These are phyloP conservation scores for Amphiduros pacificus DNA, from an alignment of 2,888 invertebrate species.

Conservation along the genomic window DNA sequence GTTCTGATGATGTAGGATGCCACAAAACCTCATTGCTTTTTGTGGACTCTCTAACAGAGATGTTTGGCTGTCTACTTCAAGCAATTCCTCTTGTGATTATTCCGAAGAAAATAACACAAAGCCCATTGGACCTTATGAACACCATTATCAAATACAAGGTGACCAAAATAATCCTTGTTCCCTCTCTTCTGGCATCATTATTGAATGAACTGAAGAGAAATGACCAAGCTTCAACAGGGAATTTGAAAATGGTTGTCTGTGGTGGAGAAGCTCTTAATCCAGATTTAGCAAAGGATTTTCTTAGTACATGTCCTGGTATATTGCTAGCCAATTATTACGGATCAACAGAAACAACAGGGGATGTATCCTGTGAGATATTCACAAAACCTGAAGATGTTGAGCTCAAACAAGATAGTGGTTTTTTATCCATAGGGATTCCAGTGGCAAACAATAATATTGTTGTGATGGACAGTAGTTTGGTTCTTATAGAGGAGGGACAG, in stretches of 20 bases:
- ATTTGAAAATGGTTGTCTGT: conserved; percentile 75
- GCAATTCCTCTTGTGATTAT: conserved; percentile 75
- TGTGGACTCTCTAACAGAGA: conserved; percentile 85
- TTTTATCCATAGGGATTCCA: conserved; percentile 82
- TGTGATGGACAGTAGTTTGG: conserved; percentile 73
- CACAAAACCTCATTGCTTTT: conserved; percentile 91
- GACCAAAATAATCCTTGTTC: conserved; percentile 69
- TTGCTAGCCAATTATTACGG: conserved; percentile 77
- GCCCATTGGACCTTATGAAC: conserved; percentile 75
- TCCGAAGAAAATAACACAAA: conserved; percentile 73
- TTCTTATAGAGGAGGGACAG: conserved; percentile 72
- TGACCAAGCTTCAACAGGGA: neutral
- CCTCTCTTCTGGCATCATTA: conserved; percentile 74
- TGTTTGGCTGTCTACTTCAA: conserved; percentile 82
- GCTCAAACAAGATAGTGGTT: conserved; percentile 60
- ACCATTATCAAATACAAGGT: conserved; percentile 69
- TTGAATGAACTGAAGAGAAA: neutral
- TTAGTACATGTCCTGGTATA: conserved; percentile 62
- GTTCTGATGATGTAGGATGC: conserved; percentile 72
- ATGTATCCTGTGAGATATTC: conserved; percentile 79
- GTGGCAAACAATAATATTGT: conserved; percentile 81
- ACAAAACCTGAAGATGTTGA: conserved; percentile 60
- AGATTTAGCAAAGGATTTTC: conserved; percentile 75
- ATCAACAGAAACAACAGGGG: conserved; percentile 89
- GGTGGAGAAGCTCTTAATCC: conserved; percentile 81